Evolutionary conservation across 2,113 vertebrate genomes (phyloP), one percentile per base, ranked within the genome.

Genomic region (Puma concolor): DNA sequence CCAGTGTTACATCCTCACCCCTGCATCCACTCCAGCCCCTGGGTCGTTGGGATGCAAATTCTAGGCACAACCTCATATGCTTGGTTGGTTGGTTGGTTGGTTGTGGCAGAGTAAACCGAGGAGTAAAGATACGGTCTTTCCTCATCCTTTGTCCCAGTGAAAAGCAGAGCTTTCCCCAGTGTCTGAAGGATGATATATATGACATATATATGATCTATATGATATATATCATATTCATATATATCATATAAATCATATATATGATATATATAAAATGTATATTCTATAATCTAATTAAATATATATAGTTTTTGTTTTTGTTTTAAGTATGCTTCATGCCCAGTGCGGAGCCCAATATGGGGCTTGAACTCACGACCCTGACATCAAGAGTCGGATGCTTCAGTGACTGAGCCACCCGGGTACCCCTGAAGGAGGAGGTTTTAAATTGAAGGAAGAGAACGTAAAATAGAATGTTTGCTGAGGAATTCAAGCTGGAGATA

Each of bases 21-120:
- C 38, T 17, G 5, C 2, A 0, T 7, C 19, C 36, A 7, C 44
- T 15, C 9, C n/a, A 0, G 0, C 21, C 48, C 38, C 71, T 0
- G 0, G 27, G 1, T 60, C 52, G 25, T 44, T 77, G 41, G 44
- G 52, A 91, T 36, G 29, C 9, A 21, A 13, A 67, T 60, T 44
- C 50, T 25, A 69, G 76, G 52, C 27, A 71, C 91, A 21, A 8
- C 66, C 33, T 12, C 76, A 80, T 41, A 19, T 33, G 54, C 80
- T 31, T 44, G 41, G 6, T 13, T 87, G 5, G 6, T 31, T 87
- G 5, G 6, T 31, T 27, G 3, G 6, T 77, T 67, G 1, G 36
- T 81, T 50, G 1, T 17, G 7, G 31, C 38, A 76, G 54, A 63
- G n/a, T 29, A 66, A 67, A 87, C 31, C 11, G 0, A 29, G 27